A percentile compares a stretch with the other conserved stretches of the same genome.
Evolutionary conservation across 37 sponge, comb jelly and placozoan genomes (phyloP).

Genomic region (Mnemiopsis leidyi): DNA sequence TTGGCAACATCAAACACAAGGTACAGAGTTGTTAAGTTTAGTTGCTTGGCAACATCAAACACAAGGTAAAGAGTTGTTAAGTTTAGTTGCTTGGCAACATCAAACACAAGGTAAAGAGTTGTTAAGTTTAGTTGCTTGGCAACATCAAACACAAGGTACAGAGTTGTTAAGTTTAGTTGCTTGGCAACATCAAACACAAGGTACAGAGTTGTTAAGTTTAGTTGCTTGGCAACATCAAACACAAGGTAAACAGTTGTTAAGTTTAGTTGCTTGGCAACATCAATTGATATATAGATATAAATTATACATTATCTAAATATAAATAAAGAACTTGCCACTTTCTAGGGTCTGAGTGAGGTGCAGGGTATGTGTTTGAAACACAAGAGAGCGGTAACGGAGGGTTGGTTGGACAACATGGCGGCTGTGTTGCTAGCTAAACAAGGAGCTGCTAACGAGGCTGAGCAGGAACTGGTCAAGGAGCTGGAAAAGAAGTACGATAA

Average conservation of each 20-base stretch:
- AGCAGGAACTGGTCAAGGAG: neutral
- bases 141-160: no score
- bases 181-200: no score
- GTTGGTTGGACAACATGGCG: conserved; percentile 62
- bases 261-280: neutral
- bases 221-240: conserved; percentile 32
- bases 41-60: no score
- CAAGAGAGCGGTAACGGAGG: conserved; percentile 52
- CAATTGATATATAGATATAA: no score
- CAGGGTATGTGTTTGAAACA: conserved; percentile 33
- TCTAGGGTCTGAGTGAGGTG: conserved; percentile 21
- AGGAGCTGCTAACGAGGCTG: neutral
- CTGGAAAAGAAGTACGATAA: conserved; percentile 62
- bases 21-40: no score
- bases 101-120: no score
- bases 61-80: no score
- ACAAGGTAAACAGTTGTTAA: neutral
- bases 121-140: no score
- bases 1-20: conserved; percentile 2
- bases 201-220: no score
- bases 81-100: no score
- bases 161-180: no score
- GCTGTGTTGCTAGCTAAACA: conserved; percentile 32
- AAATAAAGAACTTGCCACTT: neutral
- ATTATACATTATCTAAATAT: no score